Base-by-base conservation (phyloP, 2,113 vertebrate species). In the Channa argus region DNA sequence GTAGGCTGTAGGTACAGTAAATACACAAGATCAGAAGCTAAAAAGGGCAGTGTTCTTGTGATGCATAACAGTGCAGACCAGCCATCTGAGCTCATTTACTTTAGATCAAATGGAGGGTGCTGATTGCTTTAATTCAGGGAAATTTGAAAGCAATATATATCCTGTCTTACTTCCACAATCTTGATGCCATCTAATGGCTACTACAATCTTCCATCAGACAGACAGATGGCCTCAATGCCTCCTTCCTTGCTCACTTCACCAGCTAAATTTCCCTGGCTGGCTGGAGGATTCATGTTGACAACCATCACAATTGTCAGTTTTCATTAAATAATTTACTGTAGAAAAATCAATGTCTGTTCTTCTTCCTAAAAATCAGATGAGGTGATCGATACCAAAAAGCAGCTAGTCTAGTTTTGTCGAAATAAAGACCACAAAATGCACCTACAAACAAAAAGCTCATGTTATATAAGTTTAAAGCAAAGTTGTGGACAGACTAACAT, bases 1-100 rank as follows among this genome's bases (percentile, higher is more conserved):
- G 38, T 76, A 63, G 45, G 60, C 39, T 60, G 67, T 52, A 38
- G 67, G 24, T 65, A 49, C 73, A 74, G 76, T 79, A 83, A 73
- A 88, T 77, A 75, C 69, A 63, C 47, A 66, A 76, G 49, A 76
- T 68, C 51, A 77, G 47, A 62, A 64, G 36, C 36, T 4, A 54
- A 61, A 69, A 41, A 67, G 41, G 43, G 10, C 38, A 41, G 50
- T 1, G 3, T 36, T 72, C 46, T 61, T 61, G 37, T 45, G 51
- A 74, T 70, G 45, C 38, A 56, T 47, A 13, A 64, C 8, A 38
- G 49, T 14, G 39, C 56, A 62, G 53, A 45, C 36, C 45, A 39
- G 11, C 62, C 63, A 63, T 83, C 56, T 43, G 11, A 52, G 45
- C 55, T 74, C 47, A 56, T 74, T 71, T 62, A 78, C 13, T 45